phyloP scores from a whole-genome alignment of 2,888 invertebrate species.

The Notodonta ziczac region DNA sequence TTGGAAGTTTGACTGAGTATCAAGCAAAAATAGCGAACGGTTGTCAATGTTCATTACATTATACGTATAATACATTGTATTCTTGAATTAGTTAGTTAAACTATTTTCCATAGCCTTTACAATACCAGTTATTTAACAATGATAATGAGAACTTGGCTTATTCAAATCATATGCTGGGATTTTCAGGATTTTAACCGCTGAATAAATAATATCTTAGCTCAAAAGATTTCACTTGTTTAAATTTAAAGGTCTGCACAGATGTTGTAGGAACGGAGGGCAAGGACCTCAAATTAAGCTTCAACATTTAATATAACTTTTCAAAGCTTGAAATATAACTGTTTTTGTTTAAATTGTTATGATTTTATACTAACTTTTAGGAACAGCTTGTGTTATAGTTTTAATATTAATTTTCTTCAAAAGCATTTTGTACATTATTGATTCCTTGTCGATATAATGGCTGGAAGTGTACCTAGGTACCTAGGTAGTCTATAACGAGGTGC shows the following conservation, averaged over 20 bases:
- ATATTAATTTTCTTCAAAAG: no score
- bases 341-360: not conserved
- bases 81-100: no score
- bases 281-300: slow-evolving; percentile 7
- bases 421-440: no score
- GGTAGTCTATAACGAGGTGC: no score
- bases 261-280: slow-evolving; percentile 3
- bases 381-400: not conserved
- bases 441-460: no score
- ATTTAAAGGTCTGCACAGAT: slow-evolving; percentile 13
- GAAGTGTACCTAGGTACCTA: no score
- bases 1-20: no score
- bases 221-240: slow-evolving; percentile 17
- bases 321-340: not conserved
- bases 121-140: not conserved
- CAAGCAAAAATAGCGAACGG: no score
- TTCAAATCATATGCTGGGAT: slow-evolving; percentile 21
- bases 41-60: no score
- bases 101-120: no score
- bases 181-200: slow-evolving; percentile 13
- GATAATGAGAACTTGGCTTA: slow-evolving; percentile 10
- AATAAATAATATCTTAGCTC: slow-evolving; percentile 6
- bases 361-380: not conserved
- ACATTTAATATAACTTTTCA: slow-evolving; percentile 1
- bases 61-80: no score